Conservation (phyloP, 53 echinoderm and acorn worm species). For the Patiria pectinifera region DNA sequence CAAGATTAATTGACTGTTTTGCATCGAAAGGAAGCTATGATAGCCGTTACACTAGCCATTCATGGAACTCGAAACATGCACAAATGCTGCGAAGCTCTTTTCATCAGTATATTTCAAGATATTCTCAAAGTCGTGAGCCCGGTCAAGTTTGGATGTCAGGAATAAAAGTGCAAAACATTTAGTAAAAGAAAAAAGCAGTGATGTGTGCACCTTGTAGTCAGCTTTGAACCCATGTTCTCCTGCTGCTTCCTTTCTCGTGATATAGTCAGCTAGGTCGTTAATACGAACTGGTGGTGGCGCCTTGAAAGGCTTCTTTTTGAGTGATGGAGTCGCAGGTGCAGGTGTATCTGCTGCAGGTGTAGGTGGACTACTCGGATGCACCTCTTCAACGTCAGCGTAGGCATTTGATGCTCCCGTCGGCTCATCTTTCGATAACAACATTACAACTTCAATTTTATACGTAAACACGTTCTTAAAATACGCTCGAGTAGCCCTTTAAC, state of each 20-base stretch:
- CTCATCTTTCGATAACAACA: background rate
- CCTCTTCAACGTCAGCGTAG: background rate
- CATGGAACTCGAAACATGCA: too few relatives aligned
- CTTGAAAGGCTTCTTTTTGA: background rate
- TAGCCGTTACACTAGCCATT: too few relatives aligned
- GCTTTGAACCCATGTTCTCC: slow-evolving; percentile 59
- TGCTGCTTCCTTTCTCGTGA: slow-evolving; percentile 67
- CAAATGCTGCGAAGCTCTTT: too few relatives aligned
- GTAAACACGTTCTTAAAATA: too few relatives aligned
- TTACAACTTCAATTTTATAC: background rate
- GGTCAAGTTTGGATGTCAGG: too few relatives aligned
- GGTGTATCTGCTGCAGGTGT: background rate
- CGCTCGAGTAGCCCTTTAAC: too few relatives aligned
- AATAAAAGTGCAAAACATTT: too few relatives aligned
- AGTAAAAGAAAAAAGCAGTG: too few relatives aligned
- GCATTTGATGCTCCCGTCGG: background rate
- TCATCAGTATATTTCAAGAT: too few relatives aligned
- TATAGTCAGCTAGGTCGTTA: slow-evolving; percentile 67
- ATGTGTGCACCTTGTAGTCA: slow-evolving; percentile 68
- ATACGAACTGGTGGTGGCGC: slow-evolving; percentile 42
- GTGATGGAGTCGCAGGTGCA: background rate
- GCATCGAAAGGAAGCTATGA: too few relatives aligned
- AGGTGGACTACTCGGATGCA: background rate
- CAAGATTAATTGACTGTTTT: too few relatives aligned
- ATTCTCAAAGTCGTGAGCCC: too few relatives aligned